A percentile compares a stretch with the other conserved stretches of the same genome.
These are phyloP conservation scores for Orchesella cincta DNA, from an alignment of 1,140 invertebrate genomes.

Conservation along the genomic window DNA sequence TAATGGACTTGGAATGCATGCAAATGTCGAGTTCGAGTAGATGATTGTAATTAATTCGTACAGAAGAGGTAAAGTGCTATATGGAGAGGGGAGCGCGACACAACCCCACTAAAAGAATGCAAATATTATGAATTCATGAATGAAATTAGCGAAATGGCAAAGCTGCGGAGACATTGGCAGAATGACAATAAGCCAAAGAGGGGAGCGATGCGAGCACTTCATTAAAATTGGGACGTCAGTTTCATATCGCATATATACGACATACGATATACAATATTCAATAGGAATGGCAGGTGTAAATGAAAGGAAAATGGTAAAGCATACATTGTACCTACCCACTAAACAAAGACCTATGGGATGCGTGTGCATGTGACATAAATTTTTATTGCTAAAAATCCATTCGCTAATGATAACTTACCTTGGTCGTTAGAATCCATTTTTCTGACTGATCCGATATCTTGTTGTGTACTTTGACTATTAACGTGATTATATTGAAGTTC, in stretches of 20 bases:
- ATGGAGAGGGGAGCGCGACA: background rate
- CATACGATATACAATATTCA: background rate
- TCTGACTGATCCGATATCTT: background rate
- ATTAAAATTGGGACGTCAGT: constrained; percentile 1
- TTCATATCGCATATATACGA: background rate
- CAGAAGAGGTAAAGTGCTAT: background rate
- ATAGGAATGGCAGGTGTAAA: constrained; percentile 6
- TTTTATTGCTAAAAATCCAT: background rate
- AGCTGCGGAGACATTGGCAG: background rate
- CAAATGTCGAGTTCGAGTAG: background rate
- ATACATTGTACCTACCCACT: too few species aligned
- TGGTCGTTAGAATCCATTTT: constrained; percentile 24
- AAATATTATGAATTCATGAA: constrained; percentile 23
- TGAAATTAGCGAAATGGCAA: too few species aligned
- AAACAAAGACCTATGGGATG: too few species aligned
- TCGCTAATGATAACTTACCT: constrained; percentile 4
- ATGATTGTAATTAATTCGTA: background rate
- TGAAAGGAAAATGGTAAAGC: constrained; percentile 12
- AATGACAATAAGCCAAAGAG: constrained; percentile 11
- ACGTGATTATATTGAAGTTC: too few species aligned
- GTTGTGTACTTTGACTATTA: too few species aligned
- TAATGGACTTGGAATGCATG: background rate
- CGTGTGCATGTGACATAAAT: too few species aligned
- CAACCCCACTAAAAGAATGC: background rate
- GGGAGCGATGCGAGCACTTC: too few species aligned